These are phyloP conservation scores for Leucophenga varia DNA, from an alignment of 1,140 invertebrate genomes.

Conservation along the genomic window DNA sequence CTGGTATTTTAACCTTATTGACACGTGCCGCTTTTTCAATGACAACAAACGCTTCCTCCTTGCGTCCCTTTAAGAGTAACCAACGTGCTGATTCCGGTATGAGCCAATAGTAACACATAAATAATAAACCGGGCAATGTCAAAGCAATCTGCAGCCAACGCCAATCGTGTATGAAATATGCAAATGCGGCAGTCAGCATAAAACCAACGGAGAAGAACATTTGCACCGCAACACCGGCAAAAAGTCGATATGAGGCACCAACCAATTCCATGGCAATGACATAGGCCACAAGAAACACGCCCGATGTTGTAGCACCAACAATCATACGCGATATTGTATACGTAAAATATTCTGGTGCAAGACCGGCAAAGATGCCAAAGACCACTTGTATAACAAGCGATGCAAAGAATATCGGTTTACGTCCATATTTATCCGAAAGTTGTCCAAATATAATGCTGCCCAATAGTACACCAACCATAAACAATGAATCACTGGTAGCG, in stretches of 20 bases:
- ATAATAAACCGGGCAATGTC: slow-evolving; percentile 68
- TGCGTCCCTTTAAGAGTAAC: slow-evolving; percentile 73
- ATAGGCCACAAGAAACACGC: slow-evolving; percentile 76
- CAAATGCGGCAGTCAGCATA: slow-evolving; percentile 71
- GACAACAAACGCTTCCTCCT: slow-evolving; percentile 69
- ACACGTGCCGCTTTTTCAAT: slow-evolving; percentile 69
- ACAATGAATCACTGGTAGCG: slow-evolving; percentile 76
- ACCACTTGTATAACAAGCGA: slow-evolving; percentile 71
- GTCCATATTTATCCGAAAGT: slow-evolving; percentile 77
- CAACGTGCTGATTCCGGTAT: slow-evolving; percentile 82
- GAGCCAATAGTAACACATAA: slow-evolving; percentile 81
- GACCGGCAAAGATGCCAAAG: slow-evolving; percentile 65
- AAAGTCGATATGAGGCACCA: slow-evolving; percentile 70
- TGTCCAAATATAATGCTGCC: slow-evolving; percentile 79
- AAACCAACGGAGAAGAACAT: slow-evolving; percentile 79
- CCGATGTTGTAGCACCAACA: slow-evolving; percentile 73
- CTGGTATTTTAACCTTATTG: slow-evolving; percentile 65
- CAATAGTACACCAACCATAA: slow-evolving; percentile 80
- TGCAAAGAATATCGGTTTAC: slow-evolving; percentile 72
- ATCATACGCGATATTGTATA: slow-evolving; percentile 71
- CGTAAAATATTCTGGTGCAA: slow-evolving; percentile 69
- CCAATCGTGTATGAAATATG: slow-evolving; percentile 76
- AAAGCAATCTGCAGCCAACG: slow-evolving; percentile 71
- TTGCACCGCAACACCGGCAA: slow-evolving; percentile 74
- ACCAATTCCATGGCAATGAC: slow-evolving; percentile 84